Evolutionary conservation across 2,113 vertebrate species (phyloP), one percentile per base, ranked within the genome.

Genomic region (Tupaia chinensis): DNA sequence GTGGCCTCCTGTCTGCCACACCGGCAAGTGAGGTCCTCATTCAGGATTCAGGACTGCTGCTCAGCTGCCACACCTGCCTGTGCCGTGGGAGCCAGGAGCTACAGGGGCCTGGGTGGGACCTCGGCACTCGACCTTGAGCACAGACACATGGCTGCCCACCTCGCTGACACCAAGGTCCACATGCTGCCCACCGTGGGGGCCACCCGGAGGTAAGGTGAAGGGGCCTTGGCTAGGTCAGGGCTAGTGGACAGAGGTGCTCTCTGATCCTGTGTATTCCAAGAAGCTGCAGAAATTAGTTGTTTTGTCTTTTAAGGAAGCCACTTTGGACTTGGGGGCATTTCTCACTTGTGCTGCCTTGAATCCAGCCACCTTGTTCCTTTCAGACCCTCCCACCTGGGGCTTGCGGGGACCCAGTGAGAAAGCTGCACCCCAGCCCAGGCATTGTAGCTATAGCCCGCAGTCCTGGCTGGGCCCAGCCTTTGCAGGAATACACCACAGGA

Each of bases 51-150:
- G 15, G 80, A 1, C 23, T 68, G 44, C 7, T 72, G 54, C n/a
- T 0, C 7, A 14, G 13, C 9, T 1, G 58, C 53, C 5, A 1
- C 12, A 1, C 10, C 19, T 56, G 17, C 63, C 69, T n/a, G 53
- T 9, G 23, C 22, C 61, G 44, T 0, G 8, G 11, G 81, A 86
- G 9, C 54, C 0, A 0, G 13, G 5, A 8, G 12, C 34, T 0
- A 16, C 77, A 53, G 72, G 60, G 19, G 32, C 9, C 12, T 9
- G n/a, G 73, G n/a, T 60, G 4, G 34, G 65, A 17, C 32, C 54
- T 34, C 8, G 12, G 61, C 20, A 7, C 34, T 44, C 44, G 9
- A 11, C 3, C 73, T 29, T 7, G 6, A 44, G 19, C 19, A 0
- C 4, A 19, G 10, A 27, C 5, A 1, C 29, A 32, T 3, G 12